Base-by-base conservation (phyloP, 2,113 vertebrate genomes). In the Suncus etruscus region DNA sequence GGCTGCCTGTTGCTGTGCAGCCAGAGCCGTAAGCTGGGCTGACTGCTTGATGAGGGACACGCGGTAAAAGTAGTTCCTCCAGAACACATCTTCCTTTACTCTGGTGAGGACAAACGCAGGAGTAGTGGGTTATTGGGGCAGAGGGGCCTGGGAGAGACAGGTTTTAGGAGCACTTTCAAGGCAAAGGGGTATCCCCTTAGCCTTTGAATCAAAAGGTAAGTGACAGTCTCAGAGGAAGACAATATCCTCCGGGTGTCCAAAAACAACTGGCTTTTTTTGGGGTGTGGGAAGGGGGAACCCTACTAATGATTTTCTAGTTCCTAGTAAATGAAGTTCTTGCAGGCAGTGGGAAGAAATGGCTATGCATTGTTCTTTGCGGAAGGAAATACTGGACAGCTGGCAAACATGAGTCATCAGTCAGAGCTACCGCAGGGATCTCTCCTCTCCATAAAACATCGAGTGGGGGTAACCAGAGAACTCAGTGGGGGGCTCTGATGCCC, bases 41-140 rank as follows among this genome's bases (percentile, higher is more conserved):
- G 99, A 99, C 97, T 99, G 99, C 97, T 99, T 99, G 94, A 99
- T 98, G 91, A 99, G 97, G 84, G 99, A 99, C 86, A 99, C 98
- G 0, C 99, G 98, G 97, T 99, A 99, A 96, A 99, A 99, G 89
- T 99, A 99, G 96, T 99, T 99, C 97, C 99, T 99, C 99, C 99
- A 99, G 95, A 99, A 99, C 15, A 98, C 97, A 6, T 99, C 99
- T 96, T 99, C 99, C 95, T 99, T 99, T 91, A 99, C 98, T 0
- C 99, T 99, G 81, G 85, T 14, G 97, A 81, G 95, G 86, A 94
- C 24, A 94, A 27, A 20, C 15, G 15, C 74, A 66, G 94, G 82
- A 87, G 39, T 39, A 39, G 39, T 39, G 39, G 39, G 39, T 39
- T 39, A 39, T 39, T 39, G 39, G 39, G 39, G 39, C 39, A 39